Evolutionary conservation across 2,888 invertebrate species (phyloP), one percentile per base, ranked within the genome.

Genomic region (Drosophila mettleri): DNA sequence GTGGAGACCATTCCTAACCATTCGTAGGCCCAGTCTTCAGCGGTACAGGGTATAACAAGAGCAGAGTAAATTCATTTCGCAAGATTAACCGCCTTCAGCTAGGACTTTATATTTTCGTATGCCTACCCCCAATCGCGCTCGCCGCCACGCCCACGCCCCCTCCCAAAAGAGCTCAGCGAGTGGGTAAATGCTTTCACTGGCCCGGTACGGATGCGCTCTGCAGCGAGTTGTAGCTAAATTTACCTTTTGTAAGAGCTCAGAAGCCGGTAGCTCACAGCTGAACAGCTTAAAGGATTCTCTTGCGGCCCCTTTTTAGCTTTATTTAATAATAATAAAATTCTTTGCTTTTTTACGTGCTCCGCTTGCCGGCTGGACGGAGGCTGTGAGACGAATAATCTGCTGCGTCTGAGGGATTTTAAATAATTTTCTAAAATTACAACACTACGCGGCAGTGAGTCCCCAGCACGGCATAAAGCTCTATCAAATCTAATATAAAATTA

Each of bases 401-500:
- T 69, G 58, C 75, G 70, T 48, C 59, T 39, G 34, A 58, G 53
- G 43, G 60, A 64, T 58, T 70, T 63, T 46, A 63, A 63, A 75
- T 54, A 61, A 64, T 64, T 60, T 75, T 76, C 69, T 74, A 78
- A 81, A 78, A 78, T 78, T 81, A 82, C 67, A 68, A 54, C 57
- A 51, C 43, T 49, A 36, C 39, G 14, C 12, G 49, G 59, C 41
- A 9, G 34, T 14, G 64, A 14, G 38, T 10, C 14, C 29, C 20
- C 14, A 29, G 53, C 58, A 53, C 9, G 14, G 2, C 14, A 65
- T 59, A 57, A 64, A 62, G 69, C 81, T 78, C 78, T 84, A 78
- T 81, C 70, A 69, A 62, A 60, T 63, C 57, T 48, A 66, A 70
- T 74, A 74, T 66, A 22, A 69, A 84, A 70, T 83, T 60, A 78